These are phyloP conservation scores for Hypsibius dujardini DNA, from an alignment of 1,140 invertebrate genomes.

Conservation along the genomic window DNA sequence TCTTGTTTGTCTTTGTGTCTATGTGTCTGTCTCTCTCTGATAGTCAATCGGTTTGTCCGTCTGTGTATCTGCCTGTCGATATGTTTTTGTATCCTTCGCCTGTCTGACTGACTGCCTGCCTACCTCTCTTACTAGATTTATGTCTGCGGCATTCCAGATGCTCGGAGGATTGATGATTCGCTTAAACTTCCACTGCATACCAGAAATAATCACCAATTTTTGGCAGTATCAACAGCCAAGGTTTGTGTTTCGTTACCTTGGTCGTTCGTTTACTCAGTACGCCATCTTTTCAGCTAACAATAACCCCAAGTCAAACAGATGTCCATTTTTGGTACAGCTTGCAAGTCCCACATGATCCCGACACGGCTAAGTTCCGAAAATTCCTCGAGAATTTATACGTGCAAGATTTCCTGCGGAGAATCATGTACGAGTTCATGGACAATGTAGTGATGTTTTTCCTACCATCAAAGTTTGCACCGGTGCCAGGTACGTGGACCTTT, in stretches of 20 bases:
- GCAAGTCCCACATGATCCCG: neutral
- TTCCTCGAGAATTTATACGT: neutral
- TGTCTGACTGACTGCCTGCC: neutral
- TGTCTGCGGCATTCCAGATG: neutral
- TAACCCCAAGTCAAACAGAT: neutral
- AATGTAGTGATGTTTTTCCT: neutral
- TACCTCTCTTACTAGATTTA: neutral
- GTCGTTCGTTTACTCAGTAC: neutral
- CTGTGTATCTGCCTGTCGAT: neutral
- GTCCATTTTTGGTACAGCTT: neutral
- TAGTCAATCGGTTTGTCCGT: neutral
- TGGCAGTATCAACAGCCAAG: neutral
- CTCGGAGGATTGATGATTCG: neutral
- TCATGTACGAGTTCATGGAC: neutral
- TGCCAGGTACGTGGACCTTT: neutral
- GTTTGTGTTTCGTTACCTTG: neutral
- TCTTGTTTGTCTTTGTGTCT: neutral
- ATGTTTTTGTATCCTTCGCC: neutral
- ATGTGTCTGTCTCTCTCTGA: neutral
- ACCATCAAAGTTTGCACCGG: neutral
- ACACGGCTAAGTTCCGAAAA: neutral
- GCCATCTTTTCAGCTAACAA: neutral
- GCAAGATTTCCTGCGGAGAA: neutral
- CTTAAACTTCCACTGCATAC: slow-evolving; percentile 7
- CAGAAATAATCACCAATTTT: neutral